Base-by-base conservation (phyloP, 2,113 vertebrate species). In the Plotosus lineatus region DNA sequence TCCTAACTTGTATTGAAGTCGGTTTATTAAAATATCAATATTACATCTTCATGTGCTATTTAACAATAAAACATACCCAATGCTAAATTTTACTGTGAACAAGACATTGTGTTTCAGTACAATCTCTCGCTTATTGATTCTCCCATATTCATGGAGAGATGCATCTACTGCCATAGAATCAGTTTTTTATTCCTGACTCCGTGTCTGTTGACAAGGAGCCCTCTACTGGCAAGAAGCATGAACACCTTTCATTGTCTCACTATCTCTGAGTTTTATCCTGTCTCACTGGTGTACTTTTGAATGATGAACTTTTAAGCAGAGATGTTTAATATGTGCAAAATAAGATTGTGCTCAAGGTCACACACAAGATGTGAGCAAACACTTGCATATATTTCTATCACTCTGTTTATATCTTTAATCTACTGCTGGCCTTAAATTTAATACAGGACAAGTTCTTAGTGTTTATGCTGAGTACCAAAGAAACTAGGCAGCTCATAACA, bases 221-320 rank as follows among this genome's bases (percentile, higher is more conserved):
- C 88, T 87, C 88, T 89, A 82, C 84, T 88, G 87, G 87, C 58
- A 68, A 63, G 38, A 68, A 28, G 40, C 15, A 69, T 56, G 80
- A 42, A 82, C 23, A 68, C 44, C 69, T 80, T 83, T 53, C n/a
- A 55, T 78, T 77, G 76, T 48, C 75, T 78, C 28, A 63, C 53
- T 6, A 31, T 26, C 60, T 61, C 21, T 65, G 36, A 38, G 12
- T 58, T 48, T 33, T 14, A 31, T 40, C 53, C 3, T 38, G 56
- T 9, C 23, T 9, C n/a, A n/a, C n/a, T n/a, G n/a, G n/a, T n/a
- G n/a, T n/a, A n/a, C n/a, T n/a, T n/a, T n/a, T n/a, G n/a, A n/a
- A n/a, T n/a, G n/a, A n/a, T n/a, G n/a, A n/a, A n/a, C 63, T 19
- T 51, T 53, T 6, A 74, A n/a, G 17, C 58, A 53, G 28, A 26